phyloP scores from a whole-genome alignment of 2,888 invertebrate genomes.

The Dolichomitus sp. region DNA sequence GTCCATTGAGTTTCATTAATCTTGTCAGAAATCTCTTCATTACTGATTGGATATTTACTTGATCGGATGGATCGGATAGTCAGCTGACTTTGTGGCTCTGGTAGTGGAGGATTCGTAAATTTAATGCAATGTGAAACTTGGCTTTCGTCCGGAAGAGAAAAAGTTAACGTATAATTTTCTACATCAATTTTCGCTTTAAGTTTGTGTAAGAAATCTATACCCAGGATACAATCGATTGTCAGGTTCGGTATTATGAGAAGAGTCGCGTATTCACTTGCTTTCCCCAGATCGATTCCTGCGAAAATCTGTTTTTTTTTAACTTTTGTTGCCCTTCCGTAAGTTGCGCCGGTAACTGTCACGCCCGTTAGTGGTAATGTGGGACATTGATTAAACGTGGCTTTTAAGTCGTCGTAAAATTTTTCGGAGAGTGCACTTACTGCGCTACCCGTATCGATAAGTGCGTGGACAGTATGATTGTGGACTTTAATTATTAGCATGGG shows the following conservation, averaged over 20 bases:
- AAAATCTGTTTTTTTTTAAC: too few relatives aligned
- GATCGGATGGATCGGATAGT: too few relatives aligned
- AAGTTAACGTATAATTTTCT: neutral
- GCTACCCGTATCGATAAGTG: slow-evolving; percentile 30
- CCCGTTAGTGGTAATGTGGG: slow-evolving; percentile 14
- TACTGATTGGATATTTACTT: too few relatives aligned
- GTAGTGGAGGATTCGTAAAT: neutral
- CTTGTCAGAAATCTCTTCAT: too few relatives aligned
- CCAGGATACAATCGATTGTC: neutral
- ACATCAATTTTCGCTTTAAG: slow-evolving; percentile 20
- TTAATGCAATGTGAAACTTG: too few relatives aligned
- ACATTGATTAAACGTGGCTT: too few relatives aligned
- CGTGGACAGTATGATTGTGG: neutral
- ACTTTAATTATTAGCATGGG: neutral
- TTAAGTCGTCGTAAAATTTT: too few relatives aligned
- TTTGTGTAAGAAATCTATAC: neutral
- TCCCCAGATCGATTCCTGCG: neutral
- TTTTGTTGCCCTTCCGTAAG: neutral
- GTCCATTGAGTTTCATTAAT: too few relatives aligned
- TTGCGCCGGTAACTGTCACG: slow-evolving; percentile 5
- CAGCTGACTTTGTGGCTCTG: too few relatives aligned
- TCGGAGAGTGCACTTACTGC: too few relatives aligned
- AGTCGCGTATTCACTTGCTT: too few relatives aligned
- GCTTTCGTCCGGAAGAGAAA: neutral
- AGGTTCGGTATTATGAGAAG: too few relatives aligned